Conservation (phyloP, 2,113 vertebrate genomes). For the Xenus cinereus region DNA sequence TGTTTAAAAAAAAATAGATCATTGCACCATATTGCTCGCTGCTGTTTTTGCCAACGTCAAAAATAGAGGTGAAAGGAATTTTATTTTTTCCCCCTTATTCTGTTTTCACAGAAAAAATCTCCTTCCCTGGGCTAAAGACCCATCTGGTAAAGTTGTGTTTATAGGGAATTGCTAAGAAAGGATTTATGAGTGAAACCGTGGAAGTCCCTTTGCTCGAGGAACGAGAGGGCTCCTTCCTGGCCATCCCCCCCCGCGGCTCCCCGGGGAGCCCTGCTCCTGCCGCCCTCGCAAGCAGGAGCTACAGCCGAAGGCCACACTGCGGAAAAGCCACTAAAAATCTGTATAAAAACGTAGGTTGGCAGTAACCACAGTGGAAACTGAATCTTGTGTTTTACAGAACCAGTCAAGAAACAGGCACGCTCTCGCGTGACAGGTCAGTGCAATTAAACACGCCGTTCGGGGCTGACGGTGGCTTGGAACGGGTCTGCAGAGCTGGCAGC, state of each 20-base stretch:
- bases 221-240: neutral
- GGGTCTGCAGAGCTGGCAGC: neutral
- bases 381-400: neutral
- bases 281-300: neutral
- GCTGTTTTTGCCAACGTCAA: neutral
- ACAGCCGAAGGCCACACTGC: neutral
- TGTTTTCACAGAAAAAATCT: neutral
- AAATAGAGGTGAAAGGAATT: neutral
- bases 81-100: neutral
- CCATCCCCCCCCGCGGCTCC: neutral
- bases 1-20: neutral
- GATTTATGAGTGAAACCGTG: neutral
- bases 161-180: neutral
- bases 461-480: neutral
- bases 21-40: neutral
- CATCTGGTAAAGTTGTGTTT: neutral
- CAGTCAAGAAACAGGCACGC: neutral
- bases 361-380: neutral
- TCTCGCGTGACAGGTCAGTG: fast-evolving
- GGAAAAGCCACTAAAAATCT: neutral
- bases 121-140: neutral
- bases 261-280: neutral
- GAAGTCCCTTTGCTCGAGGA: neutral
- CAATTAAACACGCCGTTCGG: fast-evolving
- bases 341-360: fast-evolving